Evolutionary conservation across 2,113 vertebrate genomes (phyloP).

Genomic region (Paramisgurnus dabryanus): DNA sequence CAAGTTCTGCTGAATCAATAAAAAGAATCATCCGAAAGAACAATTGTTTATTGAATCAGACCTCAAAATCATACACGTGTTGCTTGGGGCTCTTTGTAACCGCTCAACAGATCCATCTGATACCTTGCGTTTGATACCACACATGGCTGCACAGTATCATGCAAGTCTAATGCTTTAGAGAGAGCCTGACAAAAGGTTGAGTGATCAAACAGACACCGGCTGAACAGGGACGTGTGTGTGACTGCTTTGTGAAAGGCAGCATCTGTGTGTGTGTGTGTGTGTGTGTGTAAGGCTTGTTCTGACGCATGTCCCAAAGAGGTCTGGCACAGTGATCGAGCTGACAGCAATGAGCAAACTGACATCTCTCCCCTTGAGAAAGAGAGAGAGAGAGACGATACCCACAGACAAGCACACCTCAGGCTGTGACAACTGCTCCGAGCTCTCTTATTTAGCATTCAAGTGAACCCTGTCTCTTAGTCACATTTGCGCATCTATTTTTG

Average conservation of each 20-base stretch:
- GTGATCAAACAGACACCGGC: conserved; percentile 23
- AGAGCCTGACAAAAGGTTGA: conserved; percentile 26
- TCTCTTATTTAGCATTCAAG: conserved; percentile 52
- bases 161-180: not conserved
- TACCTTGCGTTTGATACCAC: not conserved
- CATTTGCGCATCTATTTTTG: conserved; percentile 42
- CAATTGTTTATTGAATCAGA: not conserved
- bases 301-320: conserved; percentile 44
- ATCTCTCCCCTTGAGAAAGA: conserved; percentile 8
- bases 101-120: not conserved
- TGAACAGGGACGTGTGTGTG: not conserved
- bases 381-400: conserved; percentile 31
- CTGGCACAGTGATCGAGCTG: conserved; percentile 42
- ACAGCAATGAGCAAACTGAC: conserved; percentile 42
- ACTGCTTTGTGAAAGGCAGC: conserved; percentile 1
- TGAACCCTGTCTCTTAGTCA: conserved; percentile 26
- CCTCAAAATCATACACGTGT: not conserved
- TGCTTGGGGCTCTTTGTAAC: not conserved
- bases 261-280: conserved; percentile 1
- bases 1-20: not conserved
- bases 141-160: conserved; percentile 1
- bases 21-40: not conserved
- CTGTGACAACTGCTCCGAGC: conserved; percentile 44
- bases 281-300: conserved; percentile 32
- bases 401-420: conserved; percentile 46